These are phyloP conservation scores for Micromussa lordhowensis DNA, from an alignment of 92 coral and sea anemone species.

Conservation along the genomic window DNA sequence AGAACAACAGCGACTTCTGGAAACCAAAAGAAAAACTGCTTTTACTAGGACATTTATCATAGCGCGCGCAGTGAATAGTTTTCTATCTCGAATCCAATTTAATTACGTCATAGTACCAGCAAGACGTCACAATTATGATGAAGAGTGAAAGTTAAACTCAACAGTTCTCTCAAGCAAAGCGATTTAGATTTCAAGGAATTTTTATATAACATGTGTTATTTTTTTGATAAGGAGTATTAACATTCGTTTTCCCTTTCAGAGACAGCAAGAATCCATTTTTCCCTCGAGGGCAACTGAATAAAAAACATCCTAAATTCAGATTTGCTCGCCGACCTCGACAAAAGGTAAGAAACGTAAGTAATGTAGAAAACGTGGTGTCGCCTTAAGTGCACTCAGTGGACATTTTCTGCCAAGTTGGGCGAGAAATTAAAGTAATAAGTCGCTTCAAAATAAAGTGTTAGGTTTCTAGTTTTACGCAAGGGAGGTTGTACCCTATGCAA, in stretches of 20 bases:
- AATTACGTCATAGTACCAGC: background rate
- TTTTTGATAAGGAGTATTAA: background rate
- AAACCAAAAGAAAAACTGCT: too few relatives aligned
- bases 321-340: conserved; percentile 21
- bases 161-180: background rate
- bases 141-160: background rate
- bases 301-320: conserved; percentile 52
- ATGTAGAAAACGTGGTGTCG: background rate
- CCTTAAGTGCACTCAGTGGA: background rate
- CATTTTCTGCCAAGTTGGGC: background rate
- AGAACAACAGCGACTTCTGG: too few relatives aligned
- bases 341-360: conserved; percentile 15
- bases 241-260: conserved; percentile 27
- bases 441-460: too few relatives aligned
- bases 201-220: background rate
- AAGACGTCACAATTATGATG: background rate
- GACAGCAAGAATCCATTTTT: conserved; percentile 69
- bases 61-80: background rate
- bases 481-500: background rate
- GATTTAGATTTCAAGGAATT: background rate
- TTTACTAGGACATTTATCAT: too few relatives aligned
- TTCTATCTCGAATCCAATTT: background rate
- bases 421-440: background rate
- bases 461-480: background rate
- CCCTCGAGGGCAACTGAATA: conserved; percentile 54